Evolutionary conservation across 2,797 vertebrate species (phyloP), one percentile per base, ranked within the genome.

Genomic region (Neomorphus geoffroyi): DNA sequence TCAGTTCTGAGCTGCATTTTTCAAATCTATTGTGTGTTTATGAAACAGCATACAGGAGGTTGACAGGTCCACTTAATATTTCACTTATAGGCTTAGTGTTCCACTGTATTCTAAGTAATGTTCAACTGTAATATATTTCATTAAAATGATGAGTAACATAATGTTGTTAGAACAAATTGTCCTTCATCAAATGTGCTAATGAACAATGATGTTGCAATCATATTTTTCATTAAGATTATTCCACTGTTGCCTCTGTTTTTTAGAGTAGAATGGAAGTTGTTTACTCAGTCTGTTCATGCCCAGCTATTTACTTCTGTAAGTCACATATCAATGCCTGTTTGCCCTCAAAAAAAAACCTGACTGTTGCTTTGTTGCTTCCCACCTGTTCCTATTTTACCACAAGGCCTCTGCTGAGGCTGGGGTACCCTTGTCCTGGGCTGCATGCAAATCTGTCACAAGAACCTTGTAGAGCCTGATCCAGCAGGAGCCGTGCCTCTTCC

Each of bases 131-230:
- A 65, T 11, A 14, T 28, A 23, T 56, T 66, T 48, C 60, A 62
- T 85, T 77, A 91, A 65, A 56, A 37, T 81, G 6, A 46, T 50
- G 41, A 74, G 27, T 48, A 73, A 50, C 33, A 33, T 69, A 72
- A 54, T 33, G 48, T 83, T 92, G 13, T 86, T 85, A 61, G 46
- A 82, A 88, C 58, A 80, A 91, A 91, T 46, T 61, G 30, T 81
- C n/a, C 43, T 81, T 65, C 86, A 53, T 79, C 35, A 61, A 53
- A 74, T 64, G 6, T 74, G 21, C 66, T 74, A 66, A 91, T 43
- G 41, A 86, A 65, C n/a, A 90, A 35, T 43, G 67, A 45, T 57
- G 46, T 53, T 73, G 50, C 61, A 82, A 43, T 43, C 32, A 12
- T 39, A 67, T 77, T 54, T 56, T 81, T 91, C 61, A 67, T 88